Percentiles rank a stretch among this genome's conserved stretches.
These are phyloP conservation scores for Gallinago media DNA, from an alignment of 2,113 vertebrate genomes.

Conservation along the genomic window DNA sequence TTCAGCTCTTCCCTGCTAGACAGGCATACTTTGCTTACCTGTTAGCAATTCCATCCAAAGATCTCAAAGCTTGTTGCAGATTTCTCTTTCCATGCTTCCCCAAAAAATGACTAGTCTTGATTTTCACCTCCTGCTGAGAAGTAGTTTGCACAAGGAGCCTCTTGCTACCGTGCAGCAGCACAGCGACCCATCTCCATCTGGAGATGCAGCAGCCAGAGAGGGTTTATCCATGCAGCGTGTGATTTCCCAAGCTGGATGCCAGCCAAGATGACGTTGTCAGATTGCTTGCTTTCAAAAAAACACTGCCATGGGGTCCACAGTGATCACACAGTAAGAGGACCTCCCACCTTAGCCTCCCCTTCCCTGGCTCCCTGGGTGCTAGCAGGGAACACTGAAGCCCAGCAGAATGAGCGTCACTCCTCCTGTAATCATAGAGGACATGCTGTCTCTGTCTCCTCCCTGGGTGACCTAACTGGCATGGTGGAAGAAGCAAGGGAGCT, in stretches of 20 bases:
- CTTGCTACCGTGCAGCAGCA: neutral
- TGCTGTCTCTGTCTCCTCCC: neutral
- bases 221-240: neutral
- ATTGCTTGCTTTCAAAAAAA: neutral
- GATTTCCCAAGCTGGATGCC: neutral
- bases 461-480: rapidly evolving
- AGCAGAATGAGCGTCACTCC: neutral
- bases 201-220: neutral
- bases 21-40: neutral
- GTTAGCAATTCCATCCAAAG: neutral
- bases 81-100: neutral
- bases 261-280: neutral
- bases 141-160: neutral
- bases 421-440: neutral
- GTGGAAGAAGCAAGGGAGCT: neutral
- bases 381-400: neutral
- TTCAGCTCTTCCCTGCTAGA: neutral
- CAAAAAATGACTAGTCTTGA: neutral
- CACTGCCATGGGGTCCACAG: neutral
- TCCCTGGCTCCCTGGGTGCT: neutral
- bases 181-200: neutral
- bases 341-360: neutral
- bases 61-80: neutral
- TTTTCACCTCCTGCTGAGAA: neutral
- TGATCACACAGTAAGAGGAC: neutral